Conservation (phyloP, 2,113 vertebrate species). For the Athene noctua region DNA sequence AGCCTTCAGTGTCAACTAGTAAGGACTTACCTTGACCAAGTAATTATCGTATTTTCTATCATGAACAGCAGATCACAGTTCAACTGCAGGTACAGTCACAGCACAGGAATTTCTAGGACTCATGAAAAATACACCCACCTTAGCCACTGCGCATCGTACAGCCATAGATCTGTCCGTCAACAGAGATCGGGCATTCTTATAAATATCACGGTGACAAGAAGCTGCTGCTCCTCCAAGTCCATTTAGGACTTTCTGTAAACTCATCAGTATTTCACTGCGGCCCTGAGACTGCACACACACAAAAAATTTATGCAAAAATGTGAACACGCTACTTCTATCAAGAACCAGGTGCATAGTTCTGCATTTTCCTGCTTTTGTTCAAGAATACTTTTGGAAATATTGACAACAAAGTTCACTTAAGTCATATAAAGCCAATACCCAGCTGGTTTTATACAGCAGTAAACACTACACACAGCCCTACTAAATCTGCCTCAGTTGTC, state of each 20-base stretch:
- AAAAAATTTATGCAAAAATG: background rate
- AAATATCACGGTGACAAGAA: conserved; percentile 96
- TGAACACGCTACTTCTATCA: background rate
- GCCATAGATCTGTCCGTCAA: conserved; percentile 97
- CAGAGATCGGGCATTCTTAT: conserved; percentile 93
- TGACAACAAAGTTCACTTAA: background rate
- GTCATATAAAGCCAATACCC: fast-evolving
- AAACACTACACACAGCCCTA: background rate
- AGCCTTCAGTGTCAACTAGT: background rate
- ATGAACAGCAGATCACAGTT: background rate
- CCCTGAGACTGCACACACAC: conserved; percentile 86
- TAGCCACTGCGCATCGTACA: conserved; percentile 92
- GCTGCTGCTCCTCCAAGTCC: conserved; percentile 95
- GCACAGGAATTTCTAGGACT: background rate
- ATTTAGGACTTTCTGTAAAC: conserved; percentile 92
- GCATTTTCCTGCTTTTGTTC: background rate
- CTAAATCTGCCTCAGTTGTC: background rate
- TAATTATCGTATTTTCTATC: background rate
- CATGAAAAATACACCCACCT: conserved; percentile 74
- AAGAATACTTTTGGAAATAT: background rate
- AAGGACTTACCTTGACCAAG: background rate
- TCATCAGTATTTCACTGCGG: conserved; percentile 95
- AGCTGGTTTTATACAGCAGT: background rate
- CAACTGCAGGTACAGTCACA: background rate
- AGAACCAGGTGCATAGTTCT: background rate